Percentiles rank a stretch among this genome's conserved stretches.
Conservation (phyloP, 2,113 vertebrate species). For the Coreoperca whiteheadi region DNA sequence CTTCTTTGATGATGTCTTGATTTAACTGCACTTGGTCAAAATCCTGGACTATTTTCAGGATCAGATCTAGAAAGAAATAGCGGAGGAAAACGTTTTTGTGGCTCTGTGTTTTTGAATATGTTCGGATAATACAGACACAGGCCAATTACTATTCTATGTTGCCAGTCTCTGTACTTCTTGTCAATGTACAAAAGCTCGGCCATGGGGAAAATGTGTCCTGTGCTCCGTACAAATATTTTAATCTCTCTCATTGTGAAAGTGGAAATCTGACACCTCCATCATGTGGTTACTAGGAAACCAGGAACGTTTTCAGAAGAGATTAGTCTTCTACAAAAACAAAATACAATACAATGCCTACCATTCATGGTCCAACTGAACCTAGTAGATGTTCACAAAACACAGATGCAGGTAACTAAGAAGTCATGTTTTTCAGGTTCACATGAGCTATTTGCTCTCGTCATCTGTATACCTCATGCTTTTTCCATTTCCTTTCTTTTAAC, state of each 20-base stretch:
- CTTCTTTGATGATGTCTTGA: constrained; percentile 57
- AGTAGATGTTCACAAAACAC: constrained; percentile 19
- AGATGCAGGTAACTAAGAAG: background rate
- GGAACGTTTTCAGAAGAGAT: constrained; percentile 9
- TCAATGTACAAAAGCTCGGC: constrained; percentile 12
- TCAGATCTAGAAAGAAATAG: constrained; percentile 70
- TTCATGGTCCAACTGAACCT: constrained; percentile 20
- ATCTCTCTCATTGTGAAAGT: constrained; percentile 49
- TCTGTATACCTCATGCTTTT: background rate
- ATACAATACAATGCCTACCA: background rate
- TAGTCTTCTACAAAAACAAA: constrained; percentile 20
- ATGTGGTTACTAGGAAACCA: constrained; percentile 44
- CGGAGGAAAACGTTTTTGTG: background rate
- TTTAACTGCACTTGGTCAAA: accelerated
- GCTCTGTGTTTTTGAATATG: background rate
- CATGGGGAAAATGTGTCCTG: constrained; percentile 32
- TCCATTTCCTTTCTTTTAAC: background rate
- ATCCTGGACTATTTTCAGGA: constrained; percentile 42
- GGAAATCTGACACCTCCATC: constrained; percentile 60
- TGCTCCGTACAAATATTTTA: constrained; percentile 28
- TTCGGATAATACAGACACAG: background rate
- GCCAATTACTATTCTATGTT: background rate
- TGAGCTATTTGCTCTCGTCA: background rate
- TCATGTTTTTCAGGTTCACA: background rate
- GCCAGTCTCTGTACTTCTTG: background rate